Evolutionary conservation across 2,888 invertebrate species (phyloP).

Genomic region (Lapara coniferarum): DNA sequence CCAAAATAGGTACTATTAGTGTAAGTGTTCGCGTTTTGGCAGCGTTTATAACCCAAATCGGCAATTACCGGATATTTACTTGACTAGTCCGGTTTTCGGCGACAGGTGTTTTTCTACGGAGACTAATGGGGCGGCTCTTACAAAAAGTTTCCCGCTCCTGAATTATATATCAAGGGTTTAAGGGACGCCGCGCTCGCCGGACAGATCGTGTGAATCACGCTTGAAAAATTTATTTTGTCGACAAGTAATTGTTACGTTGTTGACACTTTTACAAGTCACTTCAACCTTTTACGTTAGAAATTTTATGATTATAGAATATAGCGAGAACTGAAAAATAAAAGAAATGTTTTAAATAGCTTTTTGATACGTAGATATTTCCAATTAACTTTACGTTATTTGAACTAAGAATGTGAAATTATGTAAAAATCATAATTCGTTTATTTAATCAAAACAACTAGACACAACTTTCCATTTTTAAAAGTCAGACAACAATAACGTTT

Average conservation of each 20-base stretch:
- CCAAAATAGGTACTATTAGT: too few species aligned
- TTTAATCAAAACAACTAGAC: background rate
- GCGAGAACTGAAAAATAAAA: too few species aligned
- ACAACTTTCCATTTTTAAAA: slow-evolving; percentile 5
- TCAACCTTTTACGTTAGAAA: background rate
- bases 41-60: background rate
- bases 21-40: too few species aligned
- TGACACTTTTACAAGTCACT: background rate
- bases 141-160: slow-evolving; percentile 48
- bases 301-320: too few species aligned
- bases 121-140: slow-evolving; percentile 43
- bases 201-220: slow-evolving; percentile 36
- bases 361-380: too few species aligned
- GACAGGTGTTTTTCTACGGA: slow-evolving; percentile 50
- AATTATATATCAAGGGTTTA: slow-evolving; percentile 53
- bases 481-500: slow-evolving; percentile 15
- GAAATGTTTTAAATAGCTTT: too few species aligned
- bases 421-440: background rate
- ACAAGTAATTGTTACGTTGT: background rate
- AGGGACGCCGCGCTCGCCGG: slow-evolving; percentile 37
- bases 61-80: slow-evolving; percentile 34
- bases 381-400: too few species aligned
- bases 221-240: slow-evolving; percentile 35
- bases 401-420: background rate
- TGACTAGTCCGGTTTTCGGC: slow-evolving; percentile 36